A percentile compares a stretch with the other conserved stretches of the same genome.
phyloP scores from a whole-genome alignment of 2,113 vertebrate genomes.

The Dolichotis patagonum region DNA sequence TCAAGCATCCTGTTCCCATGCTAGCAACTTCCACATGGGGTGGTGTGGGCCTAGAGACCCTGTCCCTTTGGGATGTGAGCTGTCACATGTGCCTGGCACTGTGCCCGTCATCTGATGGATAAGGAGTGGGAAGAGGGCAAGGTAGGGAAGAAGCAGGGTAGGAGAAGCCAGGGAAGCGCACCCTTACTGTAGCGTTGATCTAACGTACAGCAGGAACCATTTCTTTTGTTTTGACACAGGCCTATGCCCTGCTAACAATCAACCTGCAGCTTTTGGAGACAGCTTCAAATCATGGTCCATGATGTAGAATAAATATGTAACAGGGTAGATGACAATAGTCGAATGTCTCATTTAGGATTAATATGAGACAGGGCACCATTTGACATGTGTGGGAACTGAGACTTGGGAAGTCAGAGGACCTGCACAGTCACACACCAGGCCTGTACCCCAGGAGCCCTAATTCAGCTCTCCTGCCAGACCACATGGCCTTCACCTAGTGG shows the following conservation, averaged over 20 bases:
- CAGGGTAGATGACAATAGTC: not conserved
- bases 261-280: not conserved
- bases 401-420: not conserved
- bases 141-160: not conserved
- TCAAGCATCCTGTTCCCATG: fast-evolving
- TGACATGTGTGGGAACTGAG: not conserved
- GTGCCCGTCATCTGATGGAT: no score
- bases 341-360: not conserved
- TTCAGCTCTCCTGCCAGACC: not conserved
- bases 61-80: not conserved
- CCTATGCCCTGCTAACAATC: not conserved
- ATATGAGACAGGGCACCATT: not conserved
- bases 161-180: no score
- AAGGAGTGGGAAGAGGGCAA: not conserved
- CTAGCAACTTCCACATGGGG: not conserved
- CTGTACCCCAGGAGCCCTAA: not conserved
- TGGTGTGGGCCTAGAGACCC: no score
- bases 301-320: not conserved
- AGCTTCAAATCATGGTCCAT: not conserved
- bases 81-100: not conserved
- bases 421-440: not conserved
- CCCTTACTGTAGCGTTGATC: not conserved
- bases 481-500: not conserved
- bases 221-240: not conserved
- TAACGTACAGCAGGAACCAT: not conserved